Base-by-base conservation (phyloP, 2,888 invertebrate species). In the Lepidonotus clava region DNA sequence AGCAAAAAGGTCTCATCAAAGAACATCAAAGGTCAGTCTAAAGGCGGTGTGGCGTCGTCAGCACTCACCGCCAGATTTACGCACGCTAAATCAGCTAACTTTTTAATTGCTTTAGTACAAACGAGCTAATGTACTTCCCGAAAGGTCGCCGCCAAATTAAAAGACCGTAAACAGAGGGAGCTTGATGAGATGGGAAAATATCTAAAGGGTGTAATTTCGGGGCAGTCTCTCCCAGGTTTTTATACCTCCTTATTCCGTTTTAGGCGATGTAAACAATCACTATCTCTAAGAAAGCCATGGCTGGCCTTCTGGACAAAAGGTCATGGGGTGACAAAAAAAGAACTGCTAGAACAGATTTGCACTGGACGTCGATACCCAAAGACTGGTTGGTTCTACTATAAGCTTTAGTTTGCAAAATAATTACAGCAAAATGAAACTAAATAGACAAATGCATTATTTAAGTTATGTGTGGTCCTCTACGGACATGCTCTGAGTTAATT, bases 21-120 rank as follows among this genome's bases (percentile, higher is more conserved):
- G 61, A 32, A 71, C 71, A 71, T 36, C 71, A 71, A 71, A 71
- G 71, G 71, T 71, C 71, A 71, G 71, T 11, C 34, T 0, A 61
- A 24, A 24, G 14, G 36, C 8, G 18, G 36, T 71, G 36, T n/a
- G 71, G 38, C n/a, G 34, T 71, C 71, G 21, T 38, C 34, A 34
- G 36, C 21, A 38, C 71, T 38, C 14, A 38, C 18, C 71, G 38
- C 71, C 5, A 34, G 71, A 11, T 71, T 71, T 71, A 36, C 34
- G 38, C 36, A 8, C 8, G 36, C 71, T 71, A 71, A 71, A 34
- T 38, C 34, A 71, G 38, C 71, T 6, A 21, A 38, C 38, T 71
- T 56, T 71, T 71, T 38, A 21, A 71, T 5, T 14, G 21, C 38
- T 18, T 71, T 36, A 71, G 36, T 36, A 21, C 36, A 71, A 71